Evolutionary conservation across 2,888 invertebrate species (phyloP).

Genomic region (Troides aeacus): DNA sequence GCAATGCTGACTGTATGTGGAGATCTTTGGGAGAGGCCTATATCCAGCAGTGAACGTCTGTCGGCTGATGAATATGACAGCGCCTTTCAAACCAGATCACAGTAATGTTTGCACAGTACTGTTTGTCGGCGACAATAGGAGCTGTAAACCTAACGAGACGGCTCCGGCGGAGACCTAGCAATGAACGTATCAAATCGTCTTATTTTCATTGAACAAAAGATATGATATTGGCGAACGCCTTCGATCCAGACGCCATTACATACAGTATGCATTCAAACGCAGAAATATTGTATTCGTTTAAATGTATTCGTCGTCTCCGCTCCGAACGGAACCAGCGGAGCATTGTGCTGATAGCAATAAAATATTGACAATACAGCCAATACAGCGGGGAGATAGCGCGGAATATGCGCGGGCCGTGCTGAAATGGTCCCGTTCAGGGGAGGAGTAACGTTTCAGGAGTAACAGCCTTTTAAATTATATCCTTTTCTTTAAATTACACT

Average conservation of each 20-base stretch:
- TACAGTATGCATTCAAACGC: slow-evolving; percentile 36
- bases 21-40: no score
- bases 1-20: no score
- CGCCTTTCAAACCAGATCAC: no score
- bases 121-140: no score
- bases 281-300: slow-evolving; percentile 44
- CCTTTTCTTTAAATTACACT: no score
- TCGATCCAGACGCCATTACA: not conserved
- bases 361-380: slow-evolving; percentile 52
- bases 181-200: no score
- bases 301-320: slow-evolving; percentile 34
- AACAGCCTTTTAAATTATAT: not conserved
- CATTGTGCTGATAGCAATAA: slow-evolving; percentile 52
- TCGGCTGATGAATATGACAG: no score
- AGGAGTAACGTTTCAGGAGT: slow-evolving; percentile 1
- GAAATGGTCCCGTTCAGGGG: slow-evolving; percentile 32
- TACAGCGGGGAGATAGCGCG: slow-evolving; percentile 37
- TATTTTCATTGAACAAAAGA: no score
- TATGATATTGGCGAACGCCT: not conserved
- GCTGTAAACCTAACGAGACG: no score
- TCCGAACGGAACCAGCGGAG: slow-evolving; percentile 41
- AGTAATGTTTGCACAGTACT: no score
- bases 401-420: slow-evolving; percentile 33
- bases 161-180: no score
- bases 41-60: no score